Evolutionary conservation across 1,140 invertebrate genomes (phyloP).

Genomic region (Hetaerina americana): DNA sequence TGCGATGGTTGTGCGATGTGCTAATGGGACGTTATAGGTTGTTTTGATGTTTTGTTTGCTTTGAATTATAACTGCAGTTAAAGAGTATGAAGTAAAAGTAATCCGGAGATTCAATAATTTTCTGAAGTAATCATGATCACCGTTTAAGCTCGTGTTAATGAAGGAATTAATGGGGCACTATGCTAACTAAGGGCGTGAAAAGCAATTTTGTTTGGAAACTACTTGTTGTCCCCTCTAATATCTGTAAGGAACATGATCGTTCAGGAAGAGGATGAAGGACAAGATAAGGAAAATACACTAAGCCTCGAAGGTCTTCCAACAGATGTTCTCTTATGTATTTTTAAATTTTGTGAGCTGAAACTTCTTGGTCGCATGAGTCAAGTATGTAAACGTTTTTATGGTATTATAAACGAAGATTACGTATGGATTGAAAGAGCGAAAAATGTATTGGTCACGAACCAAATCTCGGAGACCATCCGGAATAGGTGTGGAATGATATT

Average conservation of each 20-base stretch:
- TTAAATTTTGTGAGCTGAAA: constrained; percentile 28
- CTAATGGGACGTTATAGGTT: too few relatives aligned
- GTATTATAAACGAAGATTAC: constrained; percentile 20
- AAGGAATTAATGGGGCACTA: not conserved
- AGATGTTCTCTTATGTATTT: constrained; percentile 29
- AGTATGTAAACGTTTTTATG: constrained; percentile 27
- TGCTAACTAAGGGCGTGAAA: not conserved
- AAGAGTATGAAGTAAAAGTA: too few relatives aligned
- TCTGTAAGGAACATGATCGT: constrained; percentile 15
- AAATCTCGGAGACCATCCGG: constrained; percentile 24
- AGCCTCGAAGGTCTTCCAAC: constrained; percentile 25
- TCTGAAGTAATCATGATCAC: too few relatives aligned
- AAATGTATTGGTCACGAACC: constrained; percentile 26
- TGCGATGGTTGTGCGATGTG: too few relatives aligned
- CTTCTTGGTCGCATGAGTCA: constrained; percentile 27
- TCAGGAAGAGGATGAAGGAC: constrained; percentile 23
- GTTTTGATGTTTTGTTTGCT: too few relatives aligned
- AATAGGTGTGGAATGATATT: constrained; percentile 26
- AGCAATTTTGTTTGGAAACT: not conserved
- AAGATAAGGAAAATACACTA: constrained; percentile 22
- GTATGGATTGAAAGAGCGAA: constrained; percentile 26
- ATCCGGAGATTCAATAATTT: too few relatives aligned
- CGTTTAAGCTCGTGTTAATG: too few relatives aligned
- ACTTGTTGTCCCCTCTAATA: not conserved
- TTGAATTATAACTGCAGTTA: too few relatives aligned